Evolutionary conservation across 2,113 vertebrate species (phyloP).

Genomic region (Bos javanicus): DNA sequence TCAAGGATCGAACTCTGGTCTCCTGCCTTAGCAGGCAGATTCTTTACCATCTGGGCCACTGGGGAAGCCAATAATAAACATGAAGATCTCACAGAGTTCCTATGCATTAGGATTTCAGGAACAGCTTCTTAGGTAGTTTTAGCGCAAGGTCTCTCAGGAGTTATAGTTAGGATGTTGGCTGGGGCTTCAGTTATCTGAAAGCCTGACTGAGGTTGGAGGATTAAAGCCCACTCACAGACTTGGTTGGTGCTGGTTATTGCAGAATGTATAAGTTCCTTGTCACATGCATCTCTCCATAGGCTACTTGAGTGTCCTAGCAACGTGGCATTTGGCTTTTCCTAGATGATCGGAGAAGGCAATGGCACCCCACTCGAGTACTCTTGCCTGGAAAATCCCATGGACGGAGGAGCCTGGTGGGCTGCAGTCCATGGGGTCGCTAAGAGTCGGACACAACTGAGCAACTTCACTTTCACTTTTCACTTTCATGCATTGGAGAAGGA

Average conservation of each 20-base stretch:
- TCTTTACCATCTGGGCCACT: not conserved
- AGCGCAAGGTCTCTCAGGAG: not conserved
- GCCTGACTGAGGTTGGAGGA: not conserved
- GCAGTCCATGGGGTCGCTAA: too few relatives aligned
- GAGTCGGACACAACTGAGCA: too few relatives aligned
- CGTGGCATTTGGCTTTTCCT: not conserved
- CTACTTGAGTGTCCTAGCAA: not conserved
- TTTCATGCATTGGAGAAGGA: too few relatives aligned
- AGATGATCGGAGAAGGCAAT: too few relatives aligned
- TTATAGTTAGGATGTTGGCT: not conserved
- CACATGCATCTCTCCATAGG: not conserved
- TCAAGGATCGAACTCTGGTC: not conserved
- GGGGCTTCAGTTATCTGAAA: not conserved
- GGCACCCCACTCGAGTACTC: too few relatives aligned
- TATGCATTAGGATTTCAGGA: not conserved
- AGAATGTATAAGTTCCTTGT: not conserved
- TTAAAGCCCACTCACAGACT: not conserved
- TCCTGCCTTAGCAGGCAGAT: not conserved
- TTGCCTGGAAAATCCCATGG: too few relatives aligned
- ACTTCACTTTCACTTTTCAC: too few relatives aligned
- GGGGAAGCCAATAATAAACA: not conserved
- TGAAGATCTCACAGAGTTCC: not conserved
- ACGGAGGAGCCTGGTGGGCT: too few relatives aligned
- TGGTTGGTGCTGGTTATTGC: too few relatives aligned
- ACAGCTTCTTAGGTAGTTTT: not conserved